A percentile compares a stretch with the other conserved stretches of the same genome.
phyloP scores from a whole-genome alignment of 2,888 invertebrate genomes.

The Ametastegia equiseti region DNA sequence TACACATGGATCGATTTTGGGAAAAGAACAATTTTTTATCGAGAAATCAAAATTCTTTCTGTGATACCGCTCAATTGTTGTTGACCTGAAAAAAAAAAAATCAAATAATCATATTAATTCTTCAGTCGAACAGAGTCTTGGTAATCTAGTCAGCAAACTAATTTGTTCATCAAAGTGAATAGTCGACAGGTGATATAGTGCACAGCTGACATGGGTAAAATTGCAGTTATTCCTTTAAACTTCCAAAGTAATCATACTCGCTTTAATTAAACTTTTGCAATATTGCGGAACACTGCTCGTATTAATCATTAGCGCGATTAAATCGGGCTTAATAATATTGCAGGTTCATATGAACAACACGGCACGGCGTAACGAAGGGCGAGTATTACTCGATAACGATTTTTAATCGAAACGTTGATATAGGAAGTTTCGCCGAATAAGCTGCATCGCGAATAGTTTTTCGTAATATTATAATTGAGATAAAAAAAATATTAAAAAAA shows the following conservation, averaged over 20 bases:
- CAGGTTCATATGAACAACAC: neutral
- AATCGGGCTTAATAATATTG: neutral
- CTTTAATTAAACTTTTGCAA: neutral
- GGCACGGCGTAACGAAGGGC: neutral
- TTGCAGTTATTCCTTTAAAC: neutral
- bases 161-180: too few species aligned
- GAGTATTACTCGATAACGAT: neutral
- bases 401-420: neutral
- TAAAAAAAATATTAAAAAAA: too few species aligned
- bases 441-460: neutral
- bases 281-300: neutral
- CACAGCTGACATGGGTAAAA: neutral
- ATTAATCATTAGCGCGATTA: neutral
- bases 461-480: neutral
- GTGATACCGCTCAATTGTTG: too few species aligned
- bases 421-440: neutral
- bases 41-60: too few species aligned
- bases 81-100: too few species aligned
- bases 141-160: too few species aligned
- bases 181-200: too few species aligned
- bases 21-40: too few species aligned
- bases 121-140: too few species aligned
- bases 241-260: neutral
- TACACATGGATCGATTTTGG: too few species aligned
- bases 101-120: too few species aligned